phyloP scores from a whole-genome alignment of 2,888 invertebrate genomes.

The Brenthis ino region DNA sequence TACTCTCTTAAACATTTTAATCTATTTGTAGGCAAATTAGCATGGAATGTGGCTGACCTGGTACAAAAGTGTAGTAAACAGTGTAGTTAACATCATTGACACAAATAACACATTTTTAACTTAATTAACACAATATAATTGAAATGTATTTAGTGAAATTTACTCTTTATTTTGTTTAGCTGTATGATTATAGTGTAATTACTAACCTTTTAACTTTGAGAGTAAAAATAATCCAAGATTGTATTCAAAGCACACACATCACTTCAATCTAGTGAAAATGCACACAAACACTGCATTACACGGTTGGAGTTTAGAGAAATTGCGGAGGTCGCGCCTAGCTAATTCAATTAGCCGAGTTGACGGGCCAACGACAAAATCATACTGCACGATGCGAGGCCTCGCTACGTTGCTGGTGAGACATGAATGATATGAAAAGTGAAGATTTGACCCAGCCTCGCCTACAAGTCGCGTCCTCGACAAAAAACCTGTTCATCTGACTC shows the following conservation, averaged over 20 bases:
- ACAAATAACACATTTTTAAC: constrained; percentile 19
- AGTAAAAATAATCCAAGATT: background rate
- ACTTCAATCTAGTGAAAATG: constrained; percentile 47
- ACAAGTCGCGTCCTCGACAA: constrained; percentile 51
- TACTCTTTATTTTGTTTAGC: background rate
- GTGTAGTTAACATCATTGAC: constrained; percentile 39
- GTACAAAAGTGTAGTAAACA: constrained; percentile 38
- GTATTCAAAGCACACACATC: constrained; percentile 22
- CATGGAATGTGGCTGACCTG: constrained; percentile 39
- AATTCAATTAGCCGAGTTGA: constrained; percentile 60
- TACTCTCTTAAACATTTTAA: constrained; percentile 14
- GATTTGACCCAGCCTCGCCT: constrained; percentile 59
- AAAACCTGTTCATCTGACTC: constrained; percentile 69
- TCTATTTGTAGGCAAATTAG: constrained; percentile 32
- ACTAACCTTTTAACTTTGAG: constrained; percentile 5
- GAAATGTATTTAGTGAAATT: background rate
- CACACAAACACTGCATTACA: constrained; percentile 47
- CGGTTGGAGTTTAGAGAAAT: constrained; percentile 42
- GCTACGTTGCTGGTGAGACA: constrained; percentile 35
- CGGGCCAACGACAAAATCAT: constrained; percentile 43
- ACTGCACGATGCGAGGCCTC: constrained; percentile 45
- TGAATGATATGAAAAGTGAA: constrained; percentile 60
- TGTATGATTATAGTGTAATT: background rate
- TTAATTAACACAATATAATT: constrained; percentile 22
- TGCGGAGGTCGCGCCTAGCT: constrained; percentile 44